Conservation (phyloP, 2,797 vertebrate genomes). For the Anolis apletophallus region DNA sequence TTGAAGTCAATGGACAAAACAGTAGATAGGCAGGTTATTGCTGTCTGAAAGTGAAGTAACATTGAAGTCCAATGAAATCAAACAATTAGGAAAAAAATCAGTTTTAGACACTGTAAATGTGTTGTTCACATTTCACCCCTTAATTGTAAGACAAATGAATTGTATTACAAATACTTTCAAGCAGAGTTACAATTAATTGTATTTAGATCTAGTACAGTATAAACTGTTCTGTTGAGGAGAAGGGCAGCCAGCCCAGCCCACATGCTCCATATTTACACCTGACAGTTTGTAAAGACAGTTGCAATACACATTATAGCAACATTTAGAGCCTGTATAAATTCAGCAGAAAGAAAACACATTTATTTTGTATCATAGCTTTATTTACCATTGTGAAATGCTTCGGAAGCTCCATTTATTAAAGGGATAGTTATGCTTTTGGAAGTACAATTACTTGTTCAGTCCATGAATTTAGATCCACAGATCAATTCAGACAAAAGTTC, state of each 20-base stretch:
- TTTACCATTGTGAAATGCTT: not conserved
- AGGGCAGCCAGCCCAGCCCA: not conserved
- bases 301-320: not conserved
- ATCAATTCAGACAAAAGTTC: not conserved
- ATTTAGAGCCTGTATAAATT: not conserved
- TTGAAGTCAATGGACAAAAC: conserved; percentile 98
- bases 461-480: not conserved
- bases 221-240: not conserved
- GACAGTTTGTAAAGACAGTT: not conserved
- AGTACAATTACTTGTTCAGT: not conserved
- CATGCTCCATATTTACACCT: not conserved
- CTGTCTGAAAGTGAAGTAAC: conserved; percentile 81
- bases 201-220: not conserved
- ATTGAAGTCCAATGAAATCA: conserved; percentile 34
- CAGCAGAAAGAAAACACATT: not conserved
- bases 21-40: conserved; percentile 93
- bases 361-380: not conserved
- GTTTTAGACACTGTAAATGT: not conserved
- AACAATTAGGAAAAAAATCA: not conserved
- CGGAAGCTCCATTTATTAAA: not conserved
- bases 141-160: not conserved
- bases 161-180: conserved; percentile 1
- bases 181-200: too few species aligned
- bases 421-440: not conserved
- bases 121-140: not conserved